A percentile compares a stretch with the other conserved stretches of the same genome.
Evolutionary conservation across 2,113 vertebrate species (phyloP).

Genomic region (Sakesphorus luctuosus): DNA sequence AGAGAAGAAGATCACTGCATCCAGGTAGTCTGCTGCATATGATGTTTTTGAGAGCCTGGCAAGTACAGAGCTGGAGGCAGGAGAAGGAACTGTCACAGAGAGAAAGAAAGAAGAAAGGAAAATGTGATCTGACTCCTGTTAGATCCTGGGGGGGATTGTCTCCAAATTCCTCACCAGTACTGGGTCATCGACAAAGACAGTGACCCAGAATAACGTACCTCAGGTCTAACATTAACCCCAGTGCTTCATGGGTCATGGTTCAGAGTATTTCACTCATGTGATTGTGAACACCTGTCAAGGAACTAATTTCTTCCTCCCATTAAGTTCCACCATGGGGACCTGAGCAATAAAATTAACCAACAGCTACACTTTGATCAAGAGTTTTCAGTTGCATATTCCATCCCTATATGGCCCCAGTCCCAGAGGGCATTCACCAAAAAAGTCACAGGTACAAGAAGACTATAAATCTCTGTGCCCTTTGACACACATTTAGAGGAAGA

Average conservation of each 20-base stretch:
- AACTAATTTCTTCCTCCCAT: conserved; percentile 3
- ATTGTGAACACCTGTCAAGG: conserved; percentile 9
- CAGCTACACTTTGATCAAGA: background rate
- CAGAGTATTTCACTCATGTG: background rate
- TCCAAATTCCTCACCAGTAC: background rate
- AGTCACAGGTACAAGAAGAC: background rate
- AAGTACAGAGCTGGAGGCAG: conserved; percentile 47
- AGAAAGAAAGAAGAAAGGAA: conserved; percentile 24
- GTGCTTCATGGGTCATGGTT: background rate
- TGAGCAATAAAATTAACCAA: background rate
- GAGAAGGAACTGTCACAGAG: conserved; percentile 17
- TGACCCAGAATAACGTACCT: background rate
- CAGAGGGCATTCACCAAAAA: background rate
- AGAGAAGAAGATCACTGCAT: conserved; percentile 29
- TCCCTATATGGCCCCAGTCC: background rate
- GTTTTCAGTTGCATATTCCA: background rate
- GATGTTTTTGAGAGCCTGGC: conserved; percentile 19
- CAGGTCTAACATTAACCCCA: background rate
- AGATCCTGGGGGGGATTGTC: background rate
- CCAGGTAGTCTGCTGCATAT: conserved; percentile 45
- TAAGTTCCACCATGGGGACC: background rate
- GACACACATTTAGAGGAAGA: background rate
- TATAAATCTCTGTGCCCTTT: background rate
- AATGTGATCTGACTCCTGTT: conserved; percentile 14
- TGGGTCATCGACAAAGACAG: background rate